These are phyloP conservation scores for Nixonia krombeini DNA, from an alignment of 1,140 invertebrate genomes.

Conservation along the genomic window DNA sequence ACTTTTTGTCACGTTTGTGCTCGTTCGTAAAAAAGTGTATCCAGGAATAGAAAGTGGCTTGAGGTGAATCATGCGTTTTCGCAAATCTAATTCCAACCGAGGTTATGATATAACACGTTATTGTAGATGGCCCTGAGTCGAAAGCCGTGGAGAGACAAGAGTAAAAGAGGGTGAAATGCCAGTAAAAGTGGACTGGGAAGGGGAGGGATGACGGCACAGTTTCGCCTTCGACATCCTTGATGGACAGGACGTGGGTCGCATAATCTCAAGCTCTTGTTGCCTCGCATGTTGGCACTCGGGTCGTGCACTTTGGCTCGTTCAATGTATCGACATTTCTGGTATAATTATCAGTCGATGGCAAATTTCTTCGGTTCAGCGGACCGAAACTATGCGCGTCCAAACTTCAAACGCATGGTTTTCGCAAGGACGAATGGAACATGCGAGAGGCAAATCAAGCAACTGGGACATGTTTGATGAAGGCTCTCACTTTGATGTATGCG, in stretches of 20 bases:
- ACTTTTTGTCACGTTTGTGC: too few species aligned
- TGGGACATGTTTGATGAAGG: constrained; percentile 29
- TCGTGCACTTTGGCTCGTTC: constrained; percentile 31
- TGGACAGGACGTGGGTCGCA: constrained; percentile 35
- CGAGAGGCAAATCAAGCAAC: constrained; percentile 33
- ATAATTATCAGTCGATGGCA: constrained; percentile 44
- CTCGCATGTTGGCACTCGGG: constrained; percentile 20
- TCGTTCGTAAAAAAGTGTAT: too few species aligned
- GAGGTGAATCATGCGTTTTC: too few species aligned
- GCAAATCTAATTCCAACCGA: too few species aligned
- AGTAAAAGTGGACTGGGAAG: too few species aligned
- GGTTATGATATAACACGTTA: too few species aligned
- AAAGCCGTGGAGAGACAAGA: constrained; percentile 18
- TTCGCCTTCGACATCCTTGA: constrained; percentile 29
- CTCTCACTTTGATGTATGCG: constrained; percentile 31
- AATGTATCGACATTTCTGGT: constrained; percentile 41
- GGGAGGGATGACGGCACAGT: constrained; percentile 11
- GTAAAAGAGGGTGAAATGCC: constrained; percentile 16
- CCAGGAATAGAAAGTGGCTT: too few species aligned
- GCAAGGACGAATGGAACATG: constrained; percentile 21
- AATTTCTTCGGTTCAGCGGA: constrained; percentile 40
- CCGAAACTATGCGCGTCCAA: constrained; percentile 36
- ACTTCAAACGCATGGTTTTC: constrained; percentile 45
- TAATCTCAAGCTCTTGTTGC: constrained; percentile 24
- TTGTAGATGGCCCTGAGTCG: too few species aligned